Percentiles rank a stretch among this genome's conserved stretches.
Evolutionary conservation across 2,888 invertebrate species (phyloP).

Genomic region (Microdon myrmicae): DNA sequence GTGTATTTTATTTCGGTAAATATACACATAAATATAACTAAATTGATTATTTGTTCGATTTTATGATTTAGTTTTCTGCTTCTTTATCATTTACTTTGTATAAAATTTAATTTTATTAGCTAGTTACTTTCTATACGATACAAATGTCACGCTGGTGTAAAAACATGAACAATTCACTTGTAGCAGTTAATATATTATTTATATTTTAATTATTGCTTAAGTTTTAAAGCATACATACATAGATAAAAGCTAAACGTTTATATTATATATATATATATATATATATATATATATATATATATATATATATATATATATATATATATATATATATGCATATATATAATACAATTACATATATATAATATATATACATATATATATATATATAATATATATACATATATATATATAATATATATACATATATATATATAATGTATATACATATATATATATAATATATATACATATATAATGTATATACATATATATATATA

Average conservation of each 20-base stretch:
- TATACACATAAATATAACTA: conserved; percentile 36
- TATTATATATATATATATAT: not conserved
- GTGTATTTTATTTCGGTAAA: conserved; percentile 7
- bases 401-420: conserved; percentile 4
- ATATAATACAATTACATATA: not conserved
- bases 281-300: too few relatives aligned
- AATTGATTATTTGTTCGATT: conserved; percentile 20
- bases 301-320: not conserved
- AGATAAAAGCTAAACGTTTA: conserved; percentile 35
- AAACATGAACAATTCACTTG: conserved; percentile 19
- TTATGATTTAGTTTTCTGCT: too few relatives aligned
- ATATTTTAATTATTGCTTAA: conserved; percentile 3
- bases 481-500: too few relatives aligned
- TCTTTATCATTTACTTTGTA: too few relatives aligned
- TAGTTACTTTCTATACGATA: conserved; percentile 24
- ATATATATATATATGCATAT: not conserved
- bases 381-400: not conserved
- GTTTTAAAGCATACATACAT: conserved; percentile 20
- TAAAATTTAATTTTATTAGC: conserved; percentile 24
- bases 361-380: conserved; percentile 4
- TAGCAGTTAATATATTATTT: conserved; percentile 4
- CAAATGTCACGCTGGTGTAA: conserved; percentile 18
- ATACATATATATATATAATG: too few relatives aligned
- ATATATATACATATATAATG: too few relatives aligned
- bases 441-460: too few relatives aligned